Percentiles rank a stretch among this genome's conserved stretches.
phyloP scores from a whole-genome alignment of 2,888 invertebrate genomes.

The Endomychus coccineus region DNA sequence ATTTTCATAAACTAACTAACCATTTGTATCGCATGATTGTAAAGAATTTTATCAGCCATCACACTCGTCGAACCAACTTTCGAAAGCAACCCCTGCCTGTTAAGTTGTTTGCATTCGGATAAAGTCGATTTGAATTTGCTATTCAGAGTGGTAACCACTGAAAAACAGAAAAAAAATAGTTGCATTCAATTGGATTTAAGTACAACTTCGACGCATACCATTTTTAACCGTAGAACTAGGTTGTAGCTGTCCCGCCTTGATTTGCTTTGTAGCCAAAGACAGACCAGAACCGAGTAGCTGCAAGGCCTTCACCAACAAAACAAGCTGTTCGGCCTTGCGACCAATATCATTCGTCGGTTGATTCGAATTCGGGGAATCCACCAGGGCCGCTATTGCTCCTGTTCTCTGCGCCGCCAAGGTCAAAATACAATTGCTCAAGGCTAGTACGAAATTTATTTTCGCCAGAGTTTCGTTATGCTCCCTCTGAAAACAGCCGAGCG shows the following conservation, averaged over 20 bases:
- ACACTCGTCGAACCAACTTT: conserved; percentile 66
- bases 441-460: conserved; percentile 93
- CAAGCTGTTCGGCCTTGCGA: conserved; percentile 69
- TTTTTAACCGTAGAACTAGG: conserved; percentile 87
- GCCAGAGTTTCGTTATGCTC: conserved; percentile 96
- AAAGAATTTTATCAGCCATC: conserved; percentile 92
- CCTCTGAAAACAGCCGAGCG: conserved; percentile 61
- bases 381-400: conserved; percentile 55
- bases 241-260: conserved; percentile 75
- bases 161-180: conserved; percentile 30
- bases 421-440: conserved; percentile 89
- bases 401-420: conserved; percentile 68
- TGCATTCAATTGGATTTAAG: not conserved
- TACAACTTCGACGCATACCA: conserved; percentile 59
- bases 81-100: conserved; percentile 62
- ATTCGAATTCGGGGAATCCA: conserved; percentile 30
- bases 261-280: conserved; percentile 78
- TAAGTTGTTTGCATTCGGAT: conserved; percentile 80
- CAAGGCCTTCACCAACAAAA: conserved; percentile 81
- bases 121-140: conserved; percentile 85
- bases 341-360: conserved; percentile 37
- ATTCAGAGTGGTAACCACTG: conserved; percentile 86
- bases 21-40: conserved; percentile 96
- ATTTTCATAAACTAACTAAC: conserved; percentile 47
- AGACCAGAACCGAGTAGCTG: conserved; percentile 94